phyloP scores from a whole-genome alignment of 2,113 vertebrate species.

The Proteles cristata region DNA sequence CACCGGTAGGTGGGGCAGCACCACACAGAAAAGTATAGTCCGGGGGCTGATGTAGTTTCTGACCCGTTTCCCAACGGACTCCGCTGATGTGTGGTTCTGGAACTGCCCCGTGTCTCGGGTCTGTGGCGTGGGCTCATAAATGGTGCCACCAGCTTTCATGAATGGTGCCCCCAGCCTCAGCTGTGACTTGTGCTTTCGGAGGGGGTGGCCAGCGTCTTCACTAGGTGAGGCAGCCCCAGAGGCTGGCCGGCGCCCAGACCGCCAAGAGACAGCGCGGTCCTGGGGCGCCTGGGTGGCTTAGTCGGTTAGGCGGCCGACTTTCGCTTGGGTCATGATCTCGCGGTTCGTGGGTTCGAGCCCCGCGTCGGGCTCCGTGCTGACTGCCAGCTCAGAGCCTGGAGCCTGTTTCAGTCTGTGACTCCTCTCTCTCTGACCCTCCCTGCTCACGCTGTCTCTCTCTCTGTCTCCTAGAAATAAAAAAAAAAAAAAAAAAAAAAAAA shows the following conservation, averaged over 20 bases:
- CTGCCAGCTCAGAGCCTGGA: no score
- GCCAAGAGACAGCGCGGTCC: conserved; percentile 21
- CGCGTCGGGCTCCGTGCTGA: no score
- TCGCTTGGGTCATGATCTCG: no score
- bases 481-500: no score
- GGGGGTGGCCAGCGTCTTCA: not conserved
- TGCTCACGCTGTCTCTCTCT: no score
- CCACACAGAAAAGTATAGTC: conserved; percentile 39
- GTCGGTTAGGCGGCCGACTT: no score
- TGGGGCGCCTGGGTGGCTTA: no score
- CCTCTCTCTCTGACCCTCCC: no score
- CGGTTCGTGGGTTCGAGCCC: no score
- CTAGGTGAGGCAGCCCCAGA: not conserved
- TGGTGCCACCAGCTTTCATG: no score
- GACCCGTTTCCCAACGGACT: not conserved
- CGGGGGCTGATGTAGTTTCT: not conserved
- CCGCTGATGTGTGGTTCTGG: not conserved
- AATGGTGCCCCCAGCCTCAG: not conserved
- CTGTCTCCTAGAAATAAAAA: no score
- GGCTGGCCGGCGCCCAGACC: not conserved
- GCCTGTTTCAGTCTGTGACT: no score
- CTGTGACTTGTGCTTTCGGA: not conserved
- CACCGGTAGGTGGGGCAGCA: conserved; percentile 83
- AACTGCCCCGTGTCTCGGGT: not conserved
- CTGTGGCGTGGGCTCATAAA: not conserved